Base-by-base conservation (phyloP, 2,888 invertebrate genomes). In the Lochmaea crataegi region DNA sequence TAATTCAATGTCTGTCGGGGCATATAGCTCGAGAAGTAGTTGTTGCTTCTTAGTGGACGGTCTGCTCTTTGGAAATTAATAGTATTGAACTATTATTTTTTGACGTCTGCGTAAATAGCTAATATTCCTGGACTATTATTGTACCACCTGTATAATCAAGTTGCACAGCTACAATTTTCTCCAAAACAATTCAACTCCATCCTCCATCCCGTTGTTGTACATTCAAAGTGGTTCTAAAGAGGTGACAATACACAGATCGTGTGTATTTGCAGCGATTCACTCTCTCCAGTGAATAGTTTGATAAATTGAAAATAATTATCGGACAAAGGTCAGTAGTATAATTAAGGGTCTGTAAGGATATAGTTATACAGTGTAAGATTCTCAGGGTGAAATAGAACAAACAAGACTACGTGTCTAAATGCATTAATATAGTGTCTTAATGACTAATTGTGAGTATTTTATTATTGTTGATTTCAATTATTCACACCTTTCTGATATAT, bases 401-500 rank as follows among this genome's bases (percentile, higher is more conserved):
- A 53, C 16, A 18, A 14, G 45, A 12, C 45, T 7, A 16, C 16
- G 53, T 53, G 53, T 53, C 2, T 53, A 16, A 53, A 53, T 10
- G 9, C 53, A 53, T 16, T 10, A 10, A 51, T 7, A 7, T n/a
- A 53, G 16, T 18, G 18, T 18, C 16, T 53, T 2, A 45, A 45
- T 45, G 18, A 53, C 3, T 51, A 51, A 51, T 51, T 51, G 14
- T 18, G 2, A 2, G 53, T 53, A 10, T 18, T 53, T 16, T 16
- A 53, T 53, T 18, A 53, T 18, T 53, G 9, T 6, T 16, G 16
- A 18, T 18, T 16, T 53, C 53, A 18, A 53, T 53, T 18, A 53
- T 53, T 53, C 53, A 53, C 53, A 53, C 53, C 53, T 53, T 53
- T 18, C 18, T 53, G 53, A 48, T 48, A 48, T 48, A 48, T 6